Evolutionary conservation across 2,113 vertebrate species (phyloP), one percentile per base, ranked within the genome.

Genomic region (Leucosticte australis): DNA sequence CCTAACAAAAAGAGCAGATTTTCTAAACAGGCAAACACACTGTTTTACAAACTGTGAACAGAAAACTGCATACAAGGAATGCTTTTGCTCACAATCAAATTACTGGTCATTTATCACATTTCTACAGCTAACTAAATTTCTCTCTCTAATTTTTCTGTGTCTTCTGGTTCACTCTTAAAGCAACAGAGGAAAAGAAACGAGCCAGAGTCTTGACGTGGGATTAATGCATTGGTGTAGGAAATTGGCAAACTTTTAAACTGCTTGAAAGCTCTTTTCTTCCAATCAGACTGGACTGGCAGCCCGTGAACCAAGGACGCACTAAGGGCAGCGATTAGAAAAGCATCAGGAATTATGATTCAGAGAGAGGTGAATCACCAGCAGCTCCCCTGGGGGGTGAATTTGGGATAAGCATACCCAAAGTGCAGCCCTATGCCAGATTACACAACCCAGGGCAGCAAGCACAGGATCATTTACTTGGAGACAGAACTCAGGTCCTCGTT

Each of bases 321-420:
- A 37, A 92, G 93, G 86, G 81, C 92, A 84, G 64, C 1, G n/a
- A 87, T 87, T 37, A 90, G 85, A 63, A 90, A 87, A 95, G 83
- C 75, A 4, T 93, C 95, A 96, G 90, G 95, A 96, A 96, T 94
- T 78, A 59, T 96, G 95, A 96, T 92, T 94, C 95, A 96, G 80
- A 37, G 80, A 37, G 92, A 64, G 20, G 83, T 94, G 94, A 96
- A 90, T 96, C 95, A 96, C 90, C 85, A 86, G 19, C 93, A 86
- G 76, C 76, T 90, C 93, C 82, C 90, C 89, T 22, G 64, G 22
- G 47, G 33, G 50, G 55, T 64, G 87, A 83, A 83, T 91, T 60
- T 83, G 79, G 93, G 90, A 90, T 83, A 67, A 86, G 83, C 83
- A 39, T 16, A 57, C 49, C 77, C 80, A n/a, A 77, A 57, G 33